A percentile compares a stretch with the other conserved stretches of the same genome.
phyloP scores from a whole-genome alignment of 2,888 invertebrate species.

The Cosmorhoe ocellata region DNA sequence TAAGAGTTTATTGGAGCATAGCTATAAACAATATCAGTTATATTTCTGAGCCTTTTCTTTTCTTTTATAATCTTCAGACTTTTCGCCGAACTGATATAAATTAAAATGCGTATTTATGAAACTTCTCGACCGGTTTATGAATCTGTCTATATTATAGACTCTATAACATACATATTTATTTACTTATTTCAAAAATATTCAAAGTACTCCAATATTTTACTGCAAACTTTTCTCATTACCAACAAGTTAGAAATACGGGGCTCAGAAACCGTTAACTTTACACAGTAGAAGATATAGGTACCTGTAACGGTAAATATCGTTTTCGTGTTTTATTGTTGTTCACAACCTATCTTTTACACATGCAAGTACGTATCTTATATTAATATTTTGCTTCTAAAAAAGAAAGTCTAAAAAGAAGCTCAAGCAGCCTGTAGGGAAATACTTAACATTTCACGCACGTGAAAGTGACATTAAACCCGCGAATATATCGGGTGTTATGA shows the following conservation, averaged over 20 bases:
- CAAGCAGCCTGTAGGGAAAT: slow-evolving; percentile 27
- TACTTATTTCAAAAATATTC: slow-evolving; percentile 30
- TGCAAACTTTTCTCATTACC: slow-evolving; percentile 50
- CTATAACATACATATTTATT: too few species aligned
- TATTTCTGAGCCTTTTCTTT: too few species aligned
- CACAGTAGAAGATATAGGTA: slow-evolving; percentile 28
- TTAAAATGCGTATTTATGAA: too few species aligned
- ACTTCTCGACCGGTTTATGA: too few species aligned
- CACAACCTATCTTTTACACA: slow-evolving; percentile 35
- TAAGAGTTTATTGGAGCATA: too few species aligned
- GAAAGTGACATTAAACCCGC: slow-evolving; percentile 25
- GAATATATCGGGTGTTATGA: slow-evolving; percentile 28
- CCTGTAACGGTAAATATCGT: slow-evolving; percentile 36
- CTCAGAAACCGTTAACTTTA: slow-evolving; percentile 43
- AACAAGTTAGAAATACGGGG: slow-evolving; percentile 39
- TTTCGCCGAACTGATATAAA: too few species aligned
- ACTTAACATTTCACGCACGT: slow-evolving; percentile 32
- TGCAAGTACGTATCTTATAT: slow-evolving; percentile 10
- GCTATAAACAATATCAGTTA: too few species aligned
- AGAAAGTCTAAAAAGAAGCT: slow-evolving; percentile 28
- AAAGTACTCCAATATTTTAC: slow-evolving; percentile 41
- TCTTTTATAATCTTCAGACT: too few species aligned
- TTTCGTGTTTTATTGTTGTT: slow-evolving; percentile 39
- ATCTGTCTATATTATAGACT: too few species aligned
- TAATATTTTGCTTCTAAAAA: too few species aligned